Evolutionary conservation across 2,113 vertebrate genomes (phyloP).

Genomic region (Plectropomus leopardus): DNA sequence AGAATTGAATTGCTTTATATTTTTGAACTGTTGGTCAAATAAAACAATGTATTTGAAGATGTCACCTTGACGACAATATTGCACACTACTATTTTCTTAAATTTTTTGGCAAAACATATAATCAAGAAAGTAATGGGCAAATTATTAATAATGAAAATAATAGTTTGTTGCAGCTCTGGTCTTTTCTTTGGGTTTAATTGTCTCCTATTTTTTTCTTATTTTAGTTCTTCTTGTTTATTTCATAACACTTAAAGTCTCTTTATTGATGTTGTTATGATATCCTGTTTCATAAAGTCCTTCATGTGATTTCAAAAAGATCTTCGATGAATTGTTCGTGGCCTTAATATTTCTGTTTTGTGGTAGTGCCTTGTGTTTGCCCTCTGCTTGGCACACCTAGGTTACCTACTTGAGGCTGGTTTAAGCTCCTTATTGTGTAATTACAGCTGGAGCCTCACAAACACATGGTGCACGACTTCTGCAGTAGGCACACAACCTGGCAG

Average conservation of each 20-base stretch:
- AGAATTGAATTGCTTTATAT: too few relatives aligned
- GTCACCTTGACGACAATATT: too few relatives aligned
- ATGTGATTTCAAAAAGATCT: not conserved
- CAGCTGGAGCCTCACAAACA: not conserved
- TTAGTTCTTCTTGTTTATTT: not conserved
- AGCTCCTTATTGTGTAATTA: slow-evolving; percentile 68
- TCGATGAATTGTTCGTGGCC: too few relatives aligned
- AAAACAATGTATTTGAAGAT: too few relatives aligned
- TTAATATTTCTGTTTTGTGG: not conserved
- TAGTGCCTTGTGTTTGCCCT: not conserved
- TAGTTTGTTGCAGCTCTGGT: too few relatives aligned
- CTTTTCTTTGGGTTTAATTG: not conserved
- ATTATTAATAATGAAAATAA: too few relatives aligned
- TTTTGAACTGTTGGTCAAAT: too few relatives aligned
- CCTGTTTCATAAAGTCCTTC: not conserved
- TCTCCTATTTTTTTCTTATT: not conserved
- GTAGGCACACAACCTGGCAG: not conserved
- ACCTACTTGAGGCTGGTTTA: slow-evolving; percentile 44
- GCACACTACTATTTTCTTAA: too few relatives aligned
- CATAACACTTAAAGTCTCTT: not conserved
- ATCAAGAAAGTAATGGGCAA: too few relatives aligned
- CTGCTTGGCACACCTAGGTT: slow-evolving; percentile 18
- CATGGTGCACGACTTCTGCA: slow-evolving; percentile 22
- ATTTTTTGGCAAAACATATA: too few relatives aligned
- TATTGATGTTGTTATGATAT: not conserved